These are phyloP conservation scores for Chelon labrosus DNA, from an alignment of 2,797 vertebrate species.

Conservation along the genomic window DNA sequence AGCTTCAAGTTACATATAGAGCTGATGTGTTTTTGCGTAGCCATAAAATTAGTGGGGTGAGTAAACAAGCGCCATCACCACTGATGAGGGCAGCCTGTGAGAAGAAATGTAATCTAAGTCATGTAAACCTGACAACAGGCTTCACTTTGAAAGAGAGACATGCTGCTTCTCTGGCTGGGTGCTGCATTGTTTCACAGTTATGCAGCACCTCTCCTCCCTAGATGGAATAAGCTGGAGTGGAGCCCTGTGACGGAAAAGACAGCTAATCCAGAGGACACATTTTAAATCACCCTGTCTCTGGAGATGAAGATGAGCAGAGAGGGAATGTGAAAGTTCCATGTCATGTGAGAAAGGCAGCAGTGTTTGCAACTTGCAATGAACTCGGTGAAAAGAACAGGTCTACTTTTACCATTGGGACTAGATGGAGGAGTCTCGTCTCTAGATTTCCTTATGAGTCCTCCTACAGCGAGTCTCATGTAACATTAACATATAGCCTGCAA, in stretches of 20 bases:
- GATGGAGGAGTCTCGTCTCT: neutral
- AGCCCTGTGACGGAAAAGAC: conserved; percentile 40
- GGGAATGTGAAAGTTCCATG: conserved; percentile 42
- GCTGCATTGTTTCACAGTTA: conserved; percentile 48
- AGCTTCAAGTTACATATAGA: conserved; percentile 42
- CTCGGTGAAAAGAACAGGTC: conserved; percentile 6
- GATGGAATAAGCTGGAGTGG: conserved; percentile 36
- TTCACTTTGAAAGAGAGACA: conserved; percentile 42
- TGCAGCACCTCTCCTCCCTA: conserved; percentile 11
- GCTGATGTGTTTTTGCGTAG: conserved; percentile 18
- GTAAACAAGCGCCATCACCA: conserved; percentile 47
- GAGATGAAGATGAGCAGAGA: conserved; percentile 36
- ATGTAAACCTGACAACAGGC: conserved; percentile 42
- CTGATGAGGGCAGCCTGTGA: conserved; percentile 49
- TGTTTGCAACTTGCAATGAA: conserved; percentile 48
- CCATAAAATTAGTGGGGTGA: conserved; percentile 63
- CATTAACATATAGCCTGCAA: conserved; percentile 37
- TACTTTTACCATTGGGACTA: conserved; percentile 2
- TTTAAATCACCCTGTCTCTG: conserved; percentile 37
- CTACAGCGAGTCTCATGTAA: conserved; percentile 32
- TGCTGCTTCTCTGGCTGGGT: conserved; percentile 31
- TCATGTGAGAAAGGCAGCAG: conserved; percentile 21
- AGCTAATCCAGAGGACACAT: conserved; percentile 52
- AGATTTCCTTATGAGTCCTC: neutral
- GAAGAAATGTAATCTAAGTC: conserved; percentile 40